Evolutionary conservation across 2,113 vertebrate genomes (phyloP), one percentile per base, ranked within the genome.

Genomic region (Hoplias malabaricus): DNA sequence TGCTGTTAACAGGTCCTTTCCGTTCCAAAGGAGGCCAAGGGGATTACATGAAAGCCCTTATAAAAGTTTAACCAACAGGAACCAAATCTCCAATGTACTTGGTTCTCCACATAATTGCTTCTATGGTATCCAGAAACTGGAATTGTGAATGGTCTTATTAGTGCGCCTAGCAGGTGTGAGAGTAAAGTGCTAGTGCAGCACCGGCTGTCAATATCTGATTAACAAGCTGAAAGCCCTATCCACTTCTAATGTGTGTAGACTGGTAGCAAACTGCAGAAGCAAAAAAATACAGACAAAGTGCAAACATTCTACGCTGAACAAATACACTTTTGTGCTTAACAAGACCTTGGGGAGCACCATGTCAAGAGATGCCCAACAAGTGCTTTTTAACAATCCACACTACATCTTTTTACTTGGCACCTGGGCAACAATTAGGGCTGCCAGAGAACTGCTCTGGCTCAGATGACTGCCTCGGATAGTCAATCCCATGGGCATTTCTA

Each of bases 321-420:
- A 74, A 78, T 63, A 69, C 48, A 73, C 50, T 71, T 62, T 62
- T 77, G 43, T 73, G 46, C n/a, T 68, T 81, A 78, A 76, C 66
- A 65, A 82, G 54, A 67, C 80, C 65, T 54, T 43, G 8, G 54
- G 43, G 75, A 81, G 66, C 16, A n/a, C 36, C 46, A 31, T 34
- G 65, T 78, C 74, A 78, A 62, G 50, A 59, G 36, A 78, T 7
- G 57, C 43, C 40, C 19, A 21, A 40, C 12, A 16, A 68, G n/a
- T 23, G 8, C 13, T 19, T 77, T 43, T 59, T 25, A 46, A 25
- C 14, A 56, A 59, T 27, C 43, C 34, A 57, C n/a, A 62, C 33
- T 69, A 48, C 23, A 21, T 34, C 16, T 38, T 74, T 33, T 53
- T 8, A 23, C 21, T 19, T 73, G 65, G 46, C 36, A 82, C 65